Base-by-base conservation (phyloP, 2,113 vertebrate species). In the Cyanoderma ruficeps region DNA sequence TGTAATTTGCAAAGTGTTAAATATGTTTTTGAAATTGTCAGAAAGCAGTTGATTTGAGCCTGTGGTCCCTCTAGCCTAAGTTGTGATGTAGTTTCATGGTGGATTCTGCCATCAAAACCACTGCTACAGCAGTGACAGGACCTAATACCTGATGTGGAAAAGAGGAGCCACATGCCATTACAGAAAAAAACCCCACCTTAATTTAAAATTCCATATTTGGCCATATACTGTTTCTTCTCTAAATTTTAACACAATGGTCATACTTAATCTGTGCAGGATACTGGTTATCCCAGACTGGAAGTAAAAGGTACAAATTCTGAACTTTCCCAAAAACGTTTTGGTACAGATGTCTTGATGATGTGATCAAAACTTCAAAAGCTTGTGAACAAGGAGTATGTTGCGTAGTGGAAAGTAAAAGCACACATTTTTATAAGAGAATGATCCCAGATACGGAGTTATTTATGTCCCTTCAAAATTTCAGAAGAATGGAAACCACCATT, bases 121-220 rank as follows among this genome's bases (percentile, higher is more conserved):
- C 42, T 70, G 24, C 15, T 78, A 24, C 47, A 21, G 3, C 17
- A 55, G 9, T 50, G n/a, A 7, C 18, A 81, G 15, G 33, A 25
- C 42, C 35, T 71, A 42, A 87, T 81, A 70, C 22, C 12, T 30
- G 13, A 52, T 13, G 27, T 24, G 15, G 22, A 71, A 85, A 86
- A 89, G 19, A 18, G 21, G 22, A 80, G n/a, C 37, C 42, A 55
- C 21, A 2, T 82, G 11, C 10, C 15, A 6, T 59, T 82, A n/a
- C 9, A 50, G 13, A 17, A 60, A 16, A 64, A 64, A 30, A 1
- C 0, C 0, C 5, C 11, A 13, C 4, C 10, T 42, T 55, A 18
- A 27, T 63, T 72, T 57, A 42, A 77, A 70, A 3, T 6, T 17
- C 7, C 0, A 0, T 59, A 21, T 67, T 49, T 84, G 7, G 2